These are phyloP conservation scores for Serranus cabrilla DNA, from an alignment of 2,797 vertebrate species.

Conservation along the genomic window DNA sequence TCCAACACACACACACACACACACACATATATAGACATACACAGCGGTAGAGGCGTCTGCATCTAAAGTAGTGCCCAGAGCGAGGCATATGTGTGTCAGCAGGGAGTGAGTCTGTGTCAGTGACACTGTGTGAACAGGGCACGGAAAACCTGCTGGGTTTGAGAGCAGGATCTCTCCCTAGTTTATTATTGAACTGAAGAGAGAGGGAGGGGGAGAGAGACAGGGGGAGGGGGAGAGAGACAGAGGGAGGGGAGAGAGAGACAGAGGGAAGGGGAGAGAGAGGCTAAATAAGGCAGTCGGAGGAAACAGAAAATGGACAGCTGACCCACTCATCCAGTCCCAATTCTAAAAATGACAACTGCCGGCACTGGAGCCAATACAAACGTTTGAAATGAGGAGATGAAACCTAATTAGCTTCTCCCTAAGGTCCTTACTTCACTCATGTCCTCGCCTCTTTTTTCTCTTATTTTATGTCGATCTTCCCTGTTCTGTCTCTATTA, in stretches of 20 bases:
- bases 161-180: constrained; percentile 43
- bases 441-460: constrained; percentile 37
- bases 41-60: constrained; percentile 26
- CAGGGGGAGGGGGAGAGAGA: neutral
- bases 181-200: constrained; percentile 47
- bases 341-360: constrained; percentile 53
- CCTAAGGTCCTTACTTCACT: constrained; percentile 36
- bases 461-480: constrained; percentile 45
- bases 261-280: too few species aligned
- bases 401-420: constrained; percentile 60
- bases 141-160: constrained; percentile 51
- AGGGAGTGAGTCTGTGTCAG: constrained; percentile 57
- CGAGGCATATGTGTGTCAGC: constrained; percentile 67
- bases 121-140: constrained; percentile 58
- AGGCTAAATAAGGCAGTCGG: constrained; percentile 16
- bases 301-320: constrained; percentile 52
- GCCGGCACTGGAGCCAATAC: constrained; percentile 30
- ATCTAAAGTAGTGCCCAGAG: constrained; percentile 42
- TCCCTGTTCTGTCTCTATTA: constrained; percentile 34
- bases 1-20: neutral
- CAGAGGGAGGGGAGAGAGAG: neutral
- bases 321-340: constrained; percentile 50
- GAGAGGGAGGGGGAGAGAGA: neutral
- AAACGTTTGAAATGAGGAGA: constrained; percentile 56
- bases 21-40: neutral